Base-by-base conservation (phyloP, 2,888 invertebrate genomes). In the Troides helena region DNA sequence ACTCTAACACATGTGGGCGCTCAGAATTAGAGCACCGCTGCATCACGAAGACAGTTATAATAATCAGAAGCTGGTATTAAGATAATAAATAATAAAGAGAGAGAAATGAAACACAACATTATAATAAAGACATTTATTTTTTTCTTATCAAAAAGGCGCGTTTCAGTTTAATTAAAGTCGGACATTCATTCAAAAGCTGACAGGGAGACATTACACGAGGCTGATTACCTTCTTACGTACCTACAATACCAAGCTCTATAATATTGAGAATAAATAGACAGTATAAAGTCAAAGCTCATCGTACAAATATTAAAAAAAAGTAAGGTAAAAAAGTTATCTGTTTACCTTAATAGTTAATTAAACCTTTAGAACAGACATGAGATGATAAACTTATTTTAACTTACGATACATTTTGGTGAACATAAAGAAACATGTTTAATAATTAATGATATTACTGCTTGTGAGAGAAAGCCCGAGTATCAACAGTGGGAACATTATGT, bases 111-210 rank as follows among this genome's bases (percentile, higher is more conserved):
- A 78, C 64, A 75, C 67, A 58, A 18, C 59, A 58, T 67, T 76
- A 74, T 79, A 84, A 86, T 81, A 73, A 79, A 85, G 84, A 89
- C 85, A 89, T 92, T 91, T 89, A 90, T 90, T 88, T 85, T 65
- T 67, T 70, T 53, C 53, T 87, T 85, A 85, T 84, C 30, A 86
- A 87, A 90, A 91, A 90, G 87, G 90, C 89, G 83, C 80, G 83
- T 82, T 80, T 78, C 78, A 59, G 68, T 77, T 58, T 79, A 77
- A 79, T 79, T 80, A 78, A 80, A 81, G 79, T 80, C 2, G 76
- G 73, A 77, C 75, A 80, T 82, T 82, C 79, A 80, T 71, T 56
- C 64, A 57, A 65, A 88, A 88, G 86, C 88, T 78, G 82, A 83
- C 82, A 86, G 80, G 76, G 76, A 79, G 76, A 81, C 80, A 78